Base-by-base conservation (phyloP, 2,797 vertebrate genomes). In the Macrochelys suwanniensis region DNA sequence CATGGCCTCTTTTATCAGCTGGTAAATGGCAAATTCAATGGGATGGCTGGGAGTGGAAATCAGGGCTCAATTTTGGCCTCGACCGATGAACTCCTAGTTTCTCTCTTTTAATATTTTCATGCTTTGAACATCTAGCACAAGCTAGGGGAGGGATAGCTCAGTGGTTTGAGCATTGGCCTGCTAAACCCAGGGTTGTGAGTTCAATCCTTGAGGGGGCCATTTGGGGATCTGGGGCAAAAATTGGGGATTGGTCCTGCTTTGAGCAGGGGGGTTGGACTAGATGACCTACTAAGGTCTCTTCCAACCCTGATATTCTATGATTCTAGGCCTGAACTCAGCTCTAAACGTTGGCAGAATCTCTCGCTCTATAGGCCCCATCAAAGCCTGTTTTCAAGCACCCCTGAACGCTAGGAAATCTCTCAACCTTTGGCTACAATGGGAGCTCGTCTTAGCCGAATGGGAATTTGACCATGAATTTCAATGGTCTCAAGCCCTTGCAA, bases 281-380 rank as follows among this genome's bases (percentile, higher is more conserved):
- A n/a, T n/a, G n/a, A n/a, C n/a, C n/a, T n/a, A n/a, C n/a, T n/a
- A n/a, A n/a, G n/a, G n/a, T n/a, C n/a, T n/a, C n/a, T n/a, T n/a
- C n/a, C n/a, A n/a, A n/a, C n/a, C n/a, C n/a, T n/a, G n/a, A n/a
- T n/a, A n/a, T n/a, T n/a, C n/a, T n/a, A n/a, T n/a, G n/a, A n/a
- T n/a, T n/a, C n/a, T n/a, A n/a, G n/a, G n/a, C 5, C 51, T 9
- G 37, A 28, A 19, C 31, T 23, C 49, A 79, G 77, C n/a, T 42
- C n/a, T 37, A 80, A 25, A 54, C 6, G 28, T 23, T 42, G 51
- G 25, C 79, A 80, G 5, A 78, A 15, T 37, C 50, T 23, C n/a
- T 83, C 19, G 23, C 28, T 51, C 1, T 1, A 51, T 19, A 37
- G 1, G 0, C 5, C 71, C 23, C 49, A 68, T n/a, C 10, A 42